These are phyloP conservation scores for Bufo gargarizans DNA, from an alignment of 2,113 vertebrate species.

Conservation along the genomic window DNA sequence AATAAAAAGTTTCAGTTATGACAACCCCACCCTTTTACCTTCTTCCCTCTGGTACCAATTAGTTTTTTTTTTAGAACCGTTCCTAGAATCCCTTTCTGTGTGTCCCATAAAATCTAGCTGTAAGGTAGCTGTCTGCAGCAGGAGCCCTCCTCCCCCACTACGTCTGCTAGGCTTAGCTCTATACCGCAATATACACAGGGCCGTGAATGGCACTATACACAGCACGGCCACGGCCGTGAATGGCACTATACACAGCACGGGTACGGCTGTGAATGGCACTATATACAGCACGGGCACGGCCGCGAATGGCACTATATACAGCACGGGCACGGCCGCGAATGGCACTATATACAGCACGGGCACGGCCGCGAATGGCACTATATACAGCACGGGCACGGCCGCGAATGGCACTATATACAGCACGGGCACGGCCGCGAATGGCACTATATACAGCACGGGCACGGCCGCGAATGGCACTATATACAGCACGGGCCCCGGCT, in stretches of 20 bases:
- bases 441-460: background rate
- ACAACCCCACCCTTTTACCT: no score
- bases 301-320: background rate
- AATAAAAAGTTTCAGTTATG: no score
- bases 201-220: background rate
- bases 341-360: background rate
- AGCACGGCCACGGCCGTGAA: background rate
- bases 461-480: background rate
- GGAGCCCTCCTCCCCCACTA: background rate
- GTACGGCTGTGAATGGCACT: background rate
- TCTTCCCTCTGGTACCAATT: no score
- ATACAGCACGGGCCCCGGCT: background rate
- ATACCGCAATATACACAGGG: background rate
- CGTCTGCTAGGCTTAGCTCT: background rate
- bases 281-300: background rate
- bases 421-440: no score
- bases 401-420: background rate
- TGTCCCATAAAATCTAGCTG: background rate
- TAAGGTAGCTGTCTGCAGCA: background rate
- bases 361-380: background rate
- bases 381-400: background rate
- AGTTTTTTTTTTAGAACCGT: no score
- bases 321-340: background rate
- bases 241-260: background rate
- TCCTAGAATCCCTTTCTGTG: no score